Percentiles rank a stretch among this genome's conserved stretches.
These are phyloP conservation scores for Trichacis sp. DNA, from an alignment of 2,888 invertebrate genomes.

Conservation along the genomic window DNA sequence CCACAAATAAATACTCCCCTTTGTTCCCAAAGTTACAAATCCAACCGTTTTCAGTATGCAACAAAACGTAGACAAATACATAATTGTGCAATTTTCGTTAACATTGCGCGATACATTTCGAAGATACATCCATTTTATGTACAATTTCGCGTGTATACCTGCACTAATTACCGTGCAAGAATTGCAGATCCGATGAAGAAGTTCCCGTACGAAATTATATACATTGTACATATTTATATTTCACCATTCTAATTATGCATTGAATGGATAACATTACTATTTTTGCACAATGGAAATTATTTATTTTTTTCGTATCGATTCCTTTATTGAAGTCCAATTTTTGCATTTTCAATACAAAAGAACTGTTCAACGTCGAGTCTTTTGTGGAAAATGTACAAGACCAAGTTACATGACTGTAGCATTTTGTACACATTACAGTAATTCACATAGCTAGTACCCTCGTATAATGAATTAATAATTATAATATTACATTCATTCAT, in stretches of 20 bases:
- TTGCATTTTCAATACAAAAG: too few species aligned
- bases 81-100: neutral
- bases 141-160: neutral
- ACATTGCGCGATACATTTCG: neutral
- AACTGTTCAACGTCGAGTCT: neutral
- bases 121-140: neutral
- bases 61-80: too few species aligned
- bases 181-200: neutral
- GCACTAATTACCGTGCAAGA: neutral
- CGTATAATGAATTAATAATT: neutral
- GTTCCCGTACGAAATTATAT: neutral
- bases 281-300: neutral
- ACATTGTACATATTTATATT: neutral
- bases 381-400: neutral
- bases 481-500: too few species aligned
- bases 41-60: too few species aligned
- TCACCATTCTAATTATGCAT: neutral
- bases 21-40: too few species aligned
- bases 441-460: neutral
- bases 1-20: neutral
- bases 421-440: constrained; percentile 1
- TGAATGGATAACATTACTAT: too few species aligned
- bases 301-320: too few species aligned
- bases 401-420: neutral
- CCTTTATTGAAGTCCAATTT: too few species aligned